Percentiles rank a stretch among this genome's conserved stretches.
Conservation (phyloP, 1,140 invertebrate species). For the Tetraneura akinire region DNA sequence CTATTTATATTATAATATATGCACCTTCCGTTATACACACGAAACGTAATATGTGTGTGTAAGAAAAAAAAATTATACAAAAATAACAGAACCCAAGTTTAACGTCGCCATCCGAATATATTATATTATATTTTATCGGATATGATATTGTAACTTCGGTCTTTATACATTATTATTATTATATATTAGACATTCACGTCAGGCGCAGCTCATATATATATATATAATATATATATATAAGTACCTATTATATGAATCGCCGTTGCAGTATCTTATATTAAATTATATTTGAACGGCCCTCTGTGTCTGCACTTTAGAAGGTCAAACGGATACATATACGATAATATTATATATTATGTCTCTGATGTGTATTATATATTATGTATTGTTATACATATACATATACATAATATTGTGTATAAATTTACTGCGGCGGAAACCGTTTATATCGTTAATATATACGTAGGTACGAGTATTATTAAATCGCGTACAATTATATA, state of each 20-base stretch:
- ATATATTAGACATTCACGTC: slow-evolving; percentile 32
- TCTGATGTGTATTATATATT: too few relatives aligned
- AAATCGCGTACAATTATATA: too few relatives aligned
- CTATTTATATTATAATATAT: too few relatives aligned
- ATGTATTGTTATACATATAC: background rate
- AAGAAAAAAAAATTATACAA: too few relatives aligned
- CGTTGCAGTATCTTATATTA: background rate
- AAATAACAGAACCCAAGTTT: too few relatives aligned
- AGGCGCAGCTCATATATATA: background rate
- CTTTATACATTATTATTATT: background rate
- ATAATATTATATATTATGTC: too few relatives aligned
- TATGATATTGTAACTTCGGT: too few relatives aligned
- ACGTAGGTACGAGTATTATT: too few relatives aligned
- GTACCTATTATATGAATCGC: background rate
- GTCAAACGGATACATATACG: background rate
- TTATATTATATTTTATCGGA: background rate
- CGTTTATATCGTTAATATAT: too few relatives aligned
- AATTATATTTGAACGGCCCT: background rate
- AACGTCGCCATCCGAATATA: background rate
- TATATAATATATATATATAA: background rate
- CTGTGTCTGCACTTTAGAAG: slow-evolving; percentile 21
- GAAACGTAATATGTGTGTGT: background rate
- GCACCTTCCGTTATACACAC: too few relatives aligned
- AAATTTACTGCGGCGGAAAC: too few relatives aligned
- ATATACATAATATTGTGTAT: background rate